phyloP scores from a whole-genome alignment of 2,797 vertebrate species.

The Halcyon chelicuti region DNA sequence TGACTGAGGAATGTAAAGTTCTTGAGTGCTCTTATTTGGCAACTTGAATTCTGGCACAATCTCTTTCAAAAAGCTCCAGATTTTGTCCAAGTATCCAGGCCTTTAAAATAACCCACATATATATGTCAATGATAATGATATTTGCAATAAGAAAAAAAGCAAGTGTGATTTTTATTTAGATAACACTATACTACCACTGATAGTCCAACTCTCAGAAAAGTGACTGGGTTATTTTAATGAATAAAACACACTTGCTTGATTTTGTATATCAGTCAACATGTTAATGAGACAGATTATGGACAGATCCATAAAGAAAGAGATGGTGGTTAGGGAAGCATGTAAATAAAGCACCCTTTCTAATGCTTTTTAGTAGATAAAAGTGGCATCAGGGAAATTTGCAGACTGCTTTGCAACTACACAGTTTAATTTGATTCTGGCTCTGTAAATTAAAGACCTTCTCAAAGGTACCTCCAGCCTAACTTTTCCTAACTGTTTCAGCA shows the following conservation, averaged over 20 bases:
- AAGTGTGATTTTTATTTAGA: background rate
- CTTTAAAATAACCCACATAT: conserved; percentile 70
- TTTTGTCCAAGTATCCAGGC: conserved; percentile 68
- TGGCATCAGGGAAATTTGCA: background rate
- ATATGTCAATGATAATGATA: background rate
- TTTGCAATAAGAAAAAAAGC: background rate
- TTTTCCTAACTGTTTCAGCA: background rate
- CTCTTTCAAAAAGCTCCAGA: conserved; percentile 87
- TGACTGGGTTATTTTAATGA: background rate
- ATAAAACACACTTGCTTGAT: background rate
- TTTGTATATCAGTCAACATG: background rate
- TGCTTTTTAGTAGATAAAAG: background rate
- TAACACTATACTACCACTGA: background rate
- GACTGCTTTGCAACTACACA: background rate
- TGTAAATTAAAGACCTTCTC: background rate
- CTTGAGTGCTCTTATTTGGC: conserved; percentile 48
- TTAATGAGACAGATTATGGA: background rate
- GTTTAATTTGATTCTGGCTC: background rate
- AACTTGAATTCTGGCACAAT: conserved; percentile 84
- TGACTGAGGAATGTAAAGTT: conserved; percentile 23
- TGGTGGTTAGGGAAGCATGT: background rate
- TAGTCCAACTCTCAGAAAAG: background rate
- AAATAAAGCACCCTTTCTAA: background rate
- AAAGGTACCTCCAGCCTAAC: background rate
- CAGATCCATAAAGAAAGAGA: background rate